phyloP scores from a whole-genome alignment of 1,140 invertebrate species.

The Ips nitidus region DNA sequence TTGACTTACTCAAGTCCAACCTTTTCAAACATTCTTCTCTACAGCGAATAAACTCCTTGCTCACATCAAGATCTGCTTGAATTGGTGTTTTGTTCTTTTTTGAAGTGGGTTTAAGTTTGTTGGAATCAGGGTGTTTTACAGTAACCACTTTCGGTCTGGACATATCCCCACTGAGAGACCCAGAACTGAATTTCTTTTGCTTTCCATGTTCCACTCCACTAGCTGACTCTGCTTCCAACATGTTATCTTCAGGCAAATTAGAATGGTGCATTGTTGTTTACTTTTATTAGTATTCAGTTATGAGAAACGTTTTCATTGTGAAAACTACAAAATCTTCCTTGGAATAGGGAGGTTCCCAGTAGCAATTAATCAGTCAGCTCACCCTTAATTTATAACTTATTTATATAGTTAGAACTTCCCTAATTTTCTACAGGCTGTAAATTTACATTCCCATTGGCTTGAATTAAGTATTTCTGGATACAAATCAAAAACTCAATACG shows the following conservation, averaged over 20 bases:
- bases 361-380: too few relatives aligned
- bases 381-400: too few relatives aligned
- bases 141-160: slow-evolving; percentile 85
- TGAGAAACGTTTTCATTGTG: too few relatives aligned
- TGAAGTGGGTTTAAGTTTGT: slow-evolving; percentile 89
- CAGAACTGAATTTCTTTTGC: slow-evolving; percentile 80
- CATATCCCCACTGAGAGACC: slow-evolving; percentile 67
- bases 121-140: slow-evolving; percentile 92
- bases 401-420: too few relatives aligned
- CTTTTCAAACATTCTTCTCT: slow-evolving; percentile 86
- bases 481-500: too few relatives aligned
- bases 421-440: too few relatives aligned
- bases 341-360: too few relatives aligned
- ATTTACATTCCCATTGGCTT: too few relatives aligned
- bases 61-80: slow-evolving; percentile 91
- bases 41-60: slow-evolving; percentile 91
- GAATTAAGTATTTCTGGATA: too few relatives aligned
- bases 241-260: slow-evolving; percentile 42
- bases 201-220: slow-evolving; percentile 52
- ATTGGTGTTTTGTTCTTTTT: slow-evolving; percentile 90
- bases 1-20: slow-evolving; percentile 97
- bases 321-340: too few relatives aligned
- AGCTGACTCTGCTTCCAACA: slow-evolving; percentile 45
- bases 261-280: slow-evolving; percentile 39
- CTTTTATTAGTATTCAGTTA: background rate